phyloP scores from a whole-genome alignment of 2,113 vertebrate species.

The Onychorhynchus coronatus region DNA sequence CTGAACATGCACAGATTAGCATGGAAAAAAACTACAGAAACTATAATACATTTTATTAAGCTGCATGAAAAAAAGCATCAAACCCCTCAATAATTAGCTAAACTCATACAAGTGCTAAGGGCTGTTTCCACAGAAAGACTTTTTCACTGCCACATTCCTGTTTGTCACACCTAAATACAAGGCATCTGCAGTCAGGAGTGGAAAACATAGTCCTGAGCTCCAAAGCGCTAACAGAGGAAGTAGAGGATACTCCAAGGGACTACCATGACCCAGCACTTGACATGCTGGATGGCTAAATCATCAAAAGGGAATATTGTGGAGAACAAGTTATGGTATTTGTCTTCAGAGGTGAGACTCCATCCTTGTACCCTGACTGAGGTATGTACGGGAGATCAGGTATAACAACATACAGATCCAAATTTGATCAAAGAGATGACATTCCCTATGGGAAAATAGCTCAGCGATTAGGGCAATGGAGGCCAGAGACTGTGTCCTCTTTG shows the following conservation, averaged over 20 bases:
- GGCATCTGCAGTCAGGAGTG: neutral
- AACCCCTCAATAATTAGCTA: neutral
- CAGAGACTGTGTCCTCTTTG: neutral
- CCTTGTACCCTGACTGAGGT: neutral
- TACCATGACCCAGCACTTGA: neutral
- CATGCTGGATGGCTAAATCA: neutral
- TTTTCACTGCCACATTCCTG: neutral
- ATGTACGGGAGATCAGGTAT: neutral
- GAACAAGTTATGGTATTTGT: neutral
- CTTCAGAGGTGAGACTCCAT: neutral
- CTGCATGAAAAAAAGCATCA: neutral
- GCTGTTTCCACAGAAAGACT: neutral
- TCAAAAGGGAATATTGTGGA: neutral
- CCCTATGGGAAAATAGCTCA: neutral
- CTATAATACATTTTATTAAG: neutral
- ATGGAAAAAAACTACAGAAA: neutral
- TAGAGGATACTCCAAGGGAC: neutral
- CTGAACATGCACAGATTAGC: neutral
- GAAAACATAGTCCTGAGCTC: neutral
- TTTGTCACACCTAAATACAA: neutral
- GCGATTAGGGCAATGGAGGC: rapidly evolving
- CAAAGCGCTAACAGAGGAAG: rapidly evolving
- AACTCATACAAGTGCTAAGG: neutral
- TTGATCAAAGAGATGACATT: neutral
- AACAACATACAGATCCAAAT: neutral